A percentile compares a stretch with the other conserved stretches of the same genome.
phyloP scores from a whole-genome alignment of 92 coral and sea anemone species.

The Phenganax marumi region DNA sequence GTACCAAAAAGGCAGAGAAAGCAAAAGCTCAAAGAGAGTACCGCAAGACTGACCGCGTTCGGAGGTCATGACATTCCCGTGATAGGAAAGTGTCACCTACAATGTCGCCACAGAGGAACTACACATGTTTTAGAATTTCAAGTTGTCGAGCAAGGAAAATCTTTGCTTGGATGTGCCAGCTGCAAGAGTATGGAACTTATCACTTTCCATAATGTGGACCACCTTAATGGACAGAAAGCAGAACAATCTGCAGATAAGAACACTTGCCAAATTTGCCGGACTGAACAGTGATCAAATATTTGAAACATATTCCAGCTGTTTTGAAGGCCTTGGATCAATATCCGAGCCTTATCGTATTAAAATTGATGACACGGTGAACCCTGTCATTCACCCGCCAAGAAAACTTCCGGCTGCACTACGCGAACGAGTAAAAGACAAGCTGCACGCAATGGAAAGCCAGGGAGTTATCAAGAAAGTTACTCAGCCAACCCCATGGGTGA shows the following conservation, averaged over 20 bases:
- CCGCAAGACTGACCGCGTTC: constrained; percentile 46
- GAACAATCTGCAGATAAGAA: background rate
- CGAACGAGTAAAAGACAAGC: constrained; percentile 26
- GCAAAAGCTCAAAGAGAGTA: constrained; percentile 26
- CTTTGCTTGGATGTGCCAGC: constrained; percentile 43
- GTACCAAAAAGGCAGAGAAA: constrained; percentile 34
- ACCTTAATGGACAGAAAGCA: background rate
- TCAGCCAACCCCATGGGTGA: constrained; percentile 58
- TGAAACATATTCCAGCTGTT: constrained; percentile 37
- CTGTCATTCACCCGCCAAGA: constrained; percentile 52
- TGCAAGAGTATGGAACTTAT: constrained; percentile 49
- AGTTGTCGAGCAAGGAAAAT: constrained; percentile 45
- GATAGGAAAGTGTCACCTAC: constrained; percentile 41
- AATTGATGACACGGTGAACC: constrained; percentile 9
- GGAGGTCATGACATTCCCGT: constrained; percentile 43
- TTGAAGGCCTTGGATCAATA: constrained; percentile 48
- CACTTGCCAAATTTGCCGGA: background rate
- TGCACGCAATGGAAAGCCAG: constrained; percentile 46
- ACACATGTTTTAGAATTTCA: constrained; percentile 33
- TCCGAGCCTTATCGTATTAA: constrained; percentile 46
- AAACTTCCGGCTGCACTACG: constrained; percentile 41
- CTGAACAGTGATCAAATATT: constrained; percentile 36
- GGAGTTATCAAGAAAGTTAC: constrained; percentile 44
- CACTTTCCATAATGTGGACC: constrained; percentile 37
- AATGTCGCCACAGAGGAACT: constrained; percentile 10